Percentiles rank a stretch among this genome's conserved stretches.
Conservation (phyloP, 92 coral and sea anemone genomes). For the Micromussa lordhowensis region DNA sequence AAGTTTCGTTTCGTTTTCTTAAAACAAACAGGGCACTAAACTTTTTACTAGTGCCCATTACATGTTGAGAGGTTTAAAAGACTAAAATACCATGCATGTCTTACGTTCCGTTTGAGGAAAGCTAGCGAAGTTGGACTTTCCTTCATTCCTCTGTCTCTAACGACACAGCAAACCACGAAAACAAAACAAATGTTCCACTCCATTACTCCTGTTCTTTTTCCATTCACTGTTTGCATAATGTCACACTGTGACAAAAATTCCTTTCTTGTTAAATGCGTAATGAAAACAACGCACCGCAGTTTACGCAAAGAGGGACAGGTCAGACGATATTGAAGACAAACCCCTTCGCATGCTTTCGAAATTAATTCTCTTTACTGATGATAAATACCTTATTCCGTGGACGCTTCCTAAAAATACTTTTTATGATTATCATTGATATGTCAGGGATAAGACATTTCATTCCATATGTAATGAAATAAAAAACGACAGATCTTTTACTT, state of each 20-base stretch:
- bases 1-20: slow-evolving; percentile 20
- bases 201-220: slow-evolving; percentile 40
- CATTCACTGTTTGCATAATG: slow-evolving; percentile 18
- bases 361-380: too few species aligned
- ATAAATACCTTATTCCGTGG: too few species aligned
- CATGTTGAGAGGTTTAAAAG: not conserved
- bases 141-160: slow-evolving; percentile 62
- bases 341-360: too few species aligned
- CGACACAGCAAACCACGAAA: not conserved
- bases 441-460: too few species aligned
- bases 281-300: not conserved
- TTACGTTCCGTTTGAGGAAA: not conserved
- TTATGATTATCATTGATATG: too few species aligned
- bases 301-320: not conserved
- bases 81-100: not conserved
- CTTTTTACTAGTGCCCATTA: not conserved
- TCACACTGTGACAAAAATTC: slow-evolving; percentile 9
- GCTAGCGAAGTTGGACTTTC: not conserved
- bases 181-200: slow-evolving; percentile 65
- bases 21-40: slow-evolving; percentile 36
- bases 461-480: too few species aligned
- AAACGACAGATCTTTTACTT: too few species aligned
- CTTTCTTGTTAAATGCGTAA: slow-evolving; percentile 22
- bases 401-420: too few species aligned
- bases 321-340: too few species aligned